Conservation (phyloP, 2,888 invertebrate species). For the Abrostola triplasia region DNA sequence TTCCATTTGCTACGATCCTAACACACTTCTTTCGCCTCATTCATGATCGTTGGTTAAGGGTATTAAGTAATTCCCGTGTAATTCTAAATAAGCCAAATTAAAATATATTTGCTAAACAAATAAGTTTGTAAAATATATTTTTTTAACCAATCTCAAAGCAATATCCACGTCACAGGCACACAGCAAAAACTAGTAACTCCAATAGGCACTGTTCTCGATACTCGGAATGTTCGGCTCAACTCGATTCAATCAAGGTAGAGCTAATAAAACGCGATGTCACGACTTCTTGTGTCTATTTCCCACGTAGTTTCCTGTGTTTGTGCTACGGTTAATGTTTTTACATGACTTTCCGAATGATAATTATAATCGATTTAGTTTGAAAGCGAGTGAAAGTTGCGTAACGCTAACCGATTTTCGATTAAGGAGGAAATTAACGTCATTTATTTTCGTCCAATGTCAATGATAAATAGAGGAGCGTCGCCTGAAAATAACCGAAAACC, state of each 20-base stretch:
- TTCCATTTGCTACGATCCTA: too few species aligned
- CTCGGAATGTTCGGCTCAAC: conserved; percentile 46
- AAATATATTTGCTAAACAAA: too few species aligned
- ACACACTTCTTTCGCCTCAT: too few species aligned
- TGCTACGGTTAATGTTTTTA: conserved; percentile 71
- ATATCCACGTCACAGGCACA: conserved; percentile 8
- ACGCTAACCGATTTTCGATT: conserved; percentile 33
- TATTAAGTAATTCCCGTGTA: too few species aligned
- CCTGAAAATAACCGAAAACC: conserved; percentile 1
- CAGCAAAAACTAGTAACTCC: conserved; percentile 26
- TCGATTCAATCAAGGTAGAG: conserved; percentile 56
- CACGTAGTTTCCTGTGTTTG: conserved; percentile 70
- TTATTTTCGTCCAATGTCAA: conserved; percentile 34
- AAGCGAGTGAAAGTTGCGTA: conserved; percentile 65
- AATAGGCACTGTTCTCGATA: conserved; percentile 33
- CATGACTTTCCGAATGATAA: conserved; percentile 64
- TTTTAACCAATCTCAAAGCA: conserved; percentile 7
- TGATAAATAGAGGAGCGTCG: conserved; percentile 40
- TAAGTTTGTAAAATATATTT: too few species aligned
- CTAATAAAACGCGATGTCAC: conserved; percentile 49
- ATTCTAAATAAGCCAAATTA: too few species aligned
- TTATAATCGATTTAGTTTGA: conserved; percentile 69
- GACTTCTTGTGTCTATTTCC: conserved; percentile 61
- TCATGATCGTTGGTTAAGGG: too few species aligned
- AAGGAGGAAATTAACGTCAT: conserved; percentile 49